Conservation (phyloP, 2,113 vertebrate species). For the Protomyctophum bolini region DNA sequence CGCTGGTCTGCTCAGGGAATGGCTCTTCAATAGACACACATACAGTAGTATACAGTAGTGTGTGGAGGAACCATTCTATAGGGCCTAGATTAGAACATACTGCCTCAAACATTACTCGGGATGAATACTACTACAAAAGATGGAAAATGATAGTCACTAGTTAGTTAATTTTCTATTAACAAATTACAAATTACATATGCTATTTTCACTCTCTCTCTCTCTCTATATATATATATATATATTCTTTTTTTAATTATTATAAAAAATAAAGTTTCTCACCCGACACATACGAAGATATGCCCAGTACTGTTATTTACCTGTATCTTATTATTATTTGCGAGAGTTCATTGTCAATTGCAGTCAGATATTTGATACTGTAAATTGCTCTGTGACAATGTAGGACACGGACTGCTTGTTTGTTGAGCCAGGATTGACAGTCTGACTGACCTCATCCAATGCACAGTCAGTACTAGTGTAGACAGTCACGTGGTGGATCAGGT, state of each 20-base stretch:
- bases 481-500: slow-evolving; percentile 24
- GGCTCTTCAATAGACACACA: slow-evolving; percentile 17
- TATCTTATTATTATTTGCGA: too few species aligned
- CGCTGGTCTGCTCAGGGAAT: neutral
- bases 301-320: too few species aligned
- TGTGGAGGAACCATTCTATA: slow-evolving; percentile 7
- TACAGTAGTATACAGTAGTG: too few species aligned
- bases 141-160: neutral
- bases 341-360: neutral
- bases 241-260: too few species aligned
- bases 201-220: too few species aligned
- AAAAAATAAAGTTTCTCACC: too few species aligned
- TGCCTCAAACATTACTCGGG: neutral
- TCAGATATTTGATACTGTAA: neutral
- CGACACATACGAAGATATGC: too few species aligned
- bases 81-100: too few species aligned
- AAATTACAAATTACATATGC: too few species aligned
- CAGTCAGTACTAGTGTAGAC: neutral
- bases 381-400: neutral
- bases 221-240: too few species aligned
- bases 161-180: too few species aligned
- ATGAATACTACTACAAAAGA: slow-evolving; percentile 6
- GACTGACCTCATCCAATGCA: neutral
- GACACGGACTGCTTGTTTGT: neutral
- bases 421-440: neutral